Base-by-base conservation (phyloP, 2,113 vertebrate genomes). In the Notarius quadriscutis region DNA sequence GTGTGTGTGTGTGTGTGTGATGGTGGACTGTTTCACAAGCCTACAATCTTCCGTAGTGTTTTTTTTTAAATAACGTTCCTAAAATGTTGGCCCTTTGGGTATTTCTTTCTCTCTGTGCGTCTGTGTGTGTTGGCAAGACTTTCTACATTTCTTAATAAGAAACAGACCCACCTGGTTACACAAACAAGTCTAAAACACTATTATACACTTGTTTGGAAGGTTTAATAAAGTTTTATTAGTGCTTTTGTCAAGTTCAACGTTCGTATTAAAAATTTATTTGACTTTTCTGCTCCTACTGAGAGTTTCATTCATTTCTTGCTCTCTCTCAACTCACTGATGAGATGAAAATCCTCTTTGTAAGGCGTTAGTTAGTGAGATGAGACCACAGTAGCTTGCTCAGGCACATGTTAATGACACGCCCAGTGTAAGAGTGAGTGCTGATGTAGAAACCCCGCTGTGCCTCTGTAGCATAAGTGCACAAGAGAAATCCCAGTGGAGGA, bases 141-240 rank as follows among this genome's bases (percentile, higher is more conserved):
- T 84, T 89, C 67, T 11, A 90, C 78, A 88, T 88, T 84, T 79
- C 72, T 72, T 93, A 92, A 94, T 93, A 89, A 92, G 89, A 94
- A 92, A 89, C 93, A 93, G 93, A 81, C 90, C 77, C 62, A 74
- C 87, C 89, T 63, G 6, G 84, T 89, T 63, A 82, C 57, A 77
- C 62, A 93, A 93, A 94, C 92, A 90, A 92, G 90, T 83, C 78
- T 86, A 92, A 87, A 75, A n/a, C 80, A 86, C 90, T 83, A 87
- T 92, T 90, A 91, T 91, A 78, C 89, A 90, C 88, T 92, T 92
- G 89, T 90, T 87, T 90, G 92, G 75, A 89, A 91, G 91, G 88
- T 92, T 94, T 93, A 92, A 94, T 89, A 89, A 84, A 87, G 67
- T 62, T 83, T 62, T 88, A 91, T 84, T 90, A 14, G 30, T 62